These are phyloP conservation scores for Bufo gargarizans DNA, from an alignment of 2,113 vertebrate species.

Conservation along the genomic window DNA sequence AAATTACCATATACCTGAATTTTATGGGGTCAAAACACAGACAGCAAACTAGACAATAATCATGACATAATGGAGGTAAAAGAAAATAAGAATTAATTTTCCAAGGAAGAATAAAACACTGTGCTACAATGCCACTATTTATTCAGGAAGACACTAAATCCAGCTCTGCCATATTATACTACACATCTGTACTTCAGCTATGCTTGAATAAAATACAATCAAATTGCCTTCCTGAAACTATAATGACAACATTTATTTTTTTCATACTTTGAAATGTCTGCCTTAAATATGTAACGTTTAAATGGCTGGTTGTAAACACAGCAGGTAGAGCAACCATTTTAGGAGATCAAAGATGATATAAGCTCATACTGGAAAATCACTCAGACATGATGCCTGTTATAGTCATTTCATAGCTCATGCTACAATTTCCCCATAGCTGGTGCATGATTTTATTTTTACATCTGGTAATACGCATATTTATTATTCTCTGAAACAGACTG, in stretches of 20 bases:
- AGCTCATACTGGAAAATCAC: constrained; percentile 68
- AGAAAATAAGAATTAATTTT: not conserved
- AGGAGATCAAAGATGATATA: constrained; percentile 70
- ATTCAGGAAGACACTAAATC: not conserved
- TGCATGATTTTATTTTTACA: constrained; percentile 57
- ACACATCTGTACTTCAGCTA: constrained; percentile 3
- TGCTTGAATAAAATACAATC: constrained; percentile 36
- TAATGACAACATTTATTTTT: constrained; percentile 46
- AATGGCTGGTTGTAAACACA: constrained; percentile 65
- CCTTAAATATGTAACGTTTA: constrained; percentile 63
- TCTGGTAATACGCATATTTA: constrained; percentile 61
- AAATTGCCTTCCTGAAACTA: constrained; percentile 31
- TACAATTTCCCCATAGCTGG: constrained; percentile 48
- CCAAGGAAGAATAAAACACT: not conserved
- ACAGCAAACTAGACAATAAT: not conserved
- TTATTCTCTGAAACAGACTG: constrained; percentile 63
- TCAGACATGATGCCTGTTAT: constrained; percentile 64
- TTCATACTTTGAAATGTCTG: constrained; percentile 63
- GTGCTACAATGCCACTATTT: constrained; percentile 24
- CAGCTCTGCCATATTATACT: not conserved
- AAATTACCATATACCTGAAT: not conserved
- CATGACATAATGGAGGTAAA: not conserved
- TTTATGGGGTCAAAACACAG: not conserved
- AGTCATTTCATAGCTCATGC: constrained; percentile 60
- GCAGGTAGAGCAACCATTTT: constrained; percentile 66